Conservation (phyloP, 30 jellyfish, hydroid and myxozoan species). For the Turritopsis rubra region DNA sequence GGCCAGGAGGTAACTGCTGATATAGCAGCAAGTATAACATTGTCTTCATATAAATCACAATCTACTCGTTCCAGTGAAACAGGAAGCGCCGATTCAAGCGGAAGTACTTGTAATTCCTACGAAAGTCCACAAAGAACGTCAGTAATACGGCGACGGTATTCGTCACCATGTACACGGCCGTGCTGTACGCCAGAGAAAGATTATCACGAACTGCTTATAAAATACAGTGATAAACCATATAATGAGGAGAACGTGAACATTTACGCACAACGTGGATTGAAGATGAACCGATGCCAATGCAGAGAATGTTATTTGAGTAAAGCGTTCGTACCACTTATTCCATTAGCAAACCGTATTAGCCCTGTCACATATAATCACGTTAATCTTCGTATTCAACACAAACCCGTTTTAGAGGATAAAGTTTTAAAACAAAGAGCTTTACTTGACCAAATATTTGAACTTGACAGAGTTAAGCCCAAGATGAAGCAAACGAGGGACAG, state of each 20-base stretch:
- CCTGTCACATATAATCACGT: not conserved
- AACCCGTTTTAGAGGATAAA: not conserved
- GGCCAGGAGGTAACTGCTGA: not conserved
- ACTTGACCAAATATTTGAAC: not conserved
- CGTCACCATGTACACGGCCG: not conserved
- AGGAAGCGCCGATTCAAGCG: not conserved
- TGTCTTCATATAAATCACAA: not conserved
- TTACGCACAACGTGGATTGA: not conserved
- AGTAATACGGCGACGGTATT: not conserved
- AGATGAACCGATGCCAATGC: not conserved
- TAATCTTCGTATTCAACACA: not conserved
- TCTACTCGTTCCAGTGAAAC: conserved; percentile 12
- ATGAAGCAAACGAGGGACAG: not conserved
- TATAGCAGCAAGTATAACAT: not conserved
- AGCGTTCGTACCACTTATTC: not conserved
- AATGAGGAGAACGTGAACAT: not conserved
- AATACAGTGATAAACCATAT: not conserved
- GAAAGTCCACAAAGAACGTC: not conserved
- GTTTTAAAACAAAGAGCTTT: not conserved
- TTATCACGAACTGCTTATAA: not conserved
- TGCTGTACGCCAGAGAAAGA: not conserved
- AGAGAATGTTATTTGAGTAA: not conserved
- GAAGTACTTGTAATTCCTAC: not conserved
- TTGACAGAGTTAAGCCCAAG: not conserved
- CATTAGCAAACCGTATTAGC: not conserved